phyloP scores from a whole-genome alignment of 2,888 invertebrate species.

The Luperina testacea region DNA sequence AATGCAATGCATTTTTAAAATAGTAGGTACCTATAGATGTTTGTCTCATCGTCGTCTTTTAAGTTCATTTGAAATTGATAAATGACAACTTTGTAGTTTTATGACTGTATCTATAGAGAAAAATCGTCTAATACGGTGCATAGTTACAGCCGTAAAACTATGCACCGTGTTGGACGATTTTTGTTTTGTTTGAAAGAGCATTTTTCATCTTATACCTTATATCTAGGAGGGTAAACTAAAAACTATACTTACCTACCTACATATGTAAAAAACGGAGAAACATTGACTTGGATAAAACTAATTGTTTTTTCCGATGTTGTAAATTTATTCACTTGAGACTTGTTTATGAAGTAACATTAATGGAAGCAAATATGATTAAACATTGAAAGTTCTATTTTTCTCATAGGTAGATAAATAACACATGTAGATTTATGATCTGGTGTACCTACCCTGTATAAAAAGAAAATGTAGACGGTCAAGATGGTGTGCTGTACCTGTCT shows the following conservation, averaged over 20 bases:
- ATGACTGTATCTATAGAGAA: not conserved
- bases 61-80: not conserved
- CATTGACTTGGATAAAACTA: not conserved
- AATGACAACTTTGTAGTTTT: too few relatives aligned
- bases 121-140: too few relatives aligned
- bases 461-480: not conserved
- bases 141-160: not conserved
- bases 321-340: not conserved
- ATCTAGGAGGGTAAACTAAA: not conserved
- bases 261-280: not conserved
- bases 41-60: not conserved
- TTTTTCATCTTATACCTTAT: not conserved
- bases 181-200: not conserved
- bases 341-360: not conserved
- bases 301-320: not conserved
- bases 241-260: too few relatives aligned
- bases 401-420: not conserved
- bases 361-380: not conserved
- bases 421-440: not conserved
- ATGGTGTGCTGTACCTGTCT: not conserved
- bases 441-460: not conserved
- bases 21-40: not conserved
- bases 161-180: not conserved
- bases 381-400: not conserved
- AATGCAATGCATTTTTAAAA: not conserved